Conservation (phyloP, 2,797 vertebrate genomes). For the Melanotaenia trifasciata region DNA sequence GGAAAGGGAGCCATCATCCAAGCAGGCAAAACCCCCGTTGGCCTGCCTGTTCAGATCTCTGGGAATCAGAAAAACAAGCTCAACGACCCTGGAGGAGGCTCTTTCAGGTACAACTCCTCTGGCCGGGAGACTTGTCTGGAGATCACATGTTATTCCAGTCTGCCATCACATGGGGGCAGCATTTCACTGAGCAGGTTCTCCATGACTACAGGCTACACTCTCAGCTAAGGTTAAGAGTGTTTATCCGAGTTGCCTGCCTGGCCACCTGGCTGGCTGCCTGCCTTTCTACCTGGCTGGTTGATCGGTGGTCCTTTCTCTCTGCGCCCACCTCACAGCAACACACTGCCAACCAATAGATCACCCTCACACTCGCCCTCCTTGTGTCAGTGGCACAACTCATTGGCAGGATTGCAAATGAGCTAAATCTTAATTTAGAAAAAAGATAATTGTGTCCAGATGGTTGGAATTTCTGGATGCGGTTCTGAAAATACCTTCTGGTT, state of each 20-base stretch:
- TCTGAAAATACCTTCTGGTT: slow-evolving; percentile 79
- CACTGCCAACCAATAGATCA: slow-evolving; percentile 65
- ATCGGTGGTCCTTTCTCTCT: slow-evolving; percentile 57
- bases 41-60: slow-evolving; percentile 86
- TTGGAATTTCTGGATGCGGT: slow-evolving; percentile 72
- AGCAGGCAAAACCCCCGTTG: slow-evolving; percentile 84
- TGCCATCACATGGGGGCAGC: slow-evolving; percentile 90
- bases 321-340: slow-evolving; percentile 65
- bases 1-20: slow-evolving; percentile 86
- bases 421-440: slow-evolving; percentile 78
- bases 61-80: slow-evolving; percentile 91
- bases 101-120: slow-evolving; percentile 85
- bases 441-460: slow-evolving; percentile 81
- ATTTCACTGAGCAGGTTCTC: slow-evolving; percentile 82
- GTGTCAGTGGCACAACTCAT: slow-evolving; percentile 74
- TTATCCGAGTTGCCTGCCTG: slow-evolving; percentile 61
- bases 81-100: slow-evolving; percentile 89
- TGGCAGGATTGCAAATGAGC: slow-evolving; percentile 72
- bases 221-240: slow-evolving; percentile 73
- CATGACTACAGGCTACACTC: slow-evolving; percentile 78
- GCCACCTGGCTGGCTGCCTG: slow-evolving; percentile 65
- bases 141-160: slow-evolving; percentile 34
- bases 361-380: slow-evolving; percentile 57
- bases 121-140: not conserved
- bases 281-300: slow-evolving; percentile 57